Base-by-base conservation (phyloP, 2,113 vertebrate species). In the Lamprologus callipterus region DNA sequence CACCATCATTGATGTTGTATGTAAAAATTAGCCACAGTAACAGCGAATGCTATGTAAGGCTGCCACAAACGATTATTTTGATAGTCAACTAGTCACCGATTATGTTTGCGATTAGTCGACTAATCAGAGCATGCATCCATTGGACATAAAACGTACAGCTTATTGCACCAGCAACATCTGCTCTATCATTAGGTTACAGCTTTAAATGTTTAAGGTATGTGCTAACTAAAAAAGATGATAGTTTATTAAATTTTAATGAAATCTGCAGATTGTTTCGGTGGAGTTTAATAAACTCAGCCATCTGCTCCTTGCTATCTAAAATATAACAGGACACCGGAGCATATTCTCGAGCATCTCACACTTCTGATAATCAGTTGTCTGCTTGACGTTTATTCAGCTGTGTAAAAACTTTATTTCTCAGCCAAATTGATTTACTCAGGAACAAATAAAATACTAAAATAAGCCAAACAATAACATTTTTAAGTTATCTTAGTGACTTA, bases 251-350 rank as follows among this genome's bases (percentile, higher is more conserved):
- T 0, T 54, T 54, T 54, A 21, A 21, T 54, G 9, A 21, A 11
- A 4, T 54, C 0, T 21, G n/a, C 51, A 53, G 51, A 21, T 53
- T 53, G 51, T 53, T 53, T 21, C 2, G 5, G 0, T 53, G 9
- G 0, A n/a, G 49, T 53, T 53, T 53, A 53, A 49, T 49, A 19
- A 49, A 5, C 4, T 49, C 45, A 49, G 45, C 1, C 2, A 7
- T 47, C 45, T 47, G 45, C 45, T 49, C 47, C 16, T 49, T 1
- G 47, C 16, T 49, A 19, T 49, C n/a, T n/a, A n/a, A n/a, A n/a
- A n/a, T n/a, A n/a, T n/a, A n/a, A n/a, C n/a, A n/a, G n/a, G n/a
- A n/a, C n/a, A n/a, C n/a, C n/a, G n/a, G n/a, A n/a, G n/a, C n/a
- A n/a, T n/a, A n/a, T n/a, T n/a, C n/a, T n/a, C n/a, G n/a, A n/a